Base-by-base conservation (phyloP, 2,797 vertebrate genomes). In the Darevskia mixta region DNA sequence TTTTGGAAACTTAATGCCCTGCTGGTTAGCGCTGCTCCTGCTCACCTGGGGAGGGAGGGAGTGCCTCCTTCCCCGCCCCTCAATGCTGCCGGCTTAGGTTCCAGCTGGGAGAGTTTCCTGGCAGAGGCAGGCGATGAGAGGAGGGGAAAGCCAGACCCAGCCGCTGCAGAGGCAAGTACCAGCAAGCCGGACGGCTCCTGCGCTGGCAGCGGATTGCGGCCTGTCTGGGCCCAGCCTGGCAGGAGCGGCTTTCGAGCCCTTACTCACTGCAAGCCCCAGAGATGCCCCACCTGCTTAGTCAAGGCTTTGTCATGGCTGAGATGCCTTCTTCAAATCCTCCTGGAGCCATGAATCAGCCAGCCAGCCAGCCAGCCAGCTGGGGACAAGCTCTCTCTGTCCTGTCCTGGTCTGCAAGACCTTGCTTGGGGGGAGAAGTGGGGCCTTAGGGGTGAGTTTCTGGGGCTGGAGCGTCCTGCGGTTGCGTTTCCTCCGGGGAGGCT, bases 1-100 rank as follows among this genome's bases (percentile, higher is more conserved):
- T n/a, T 67, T 58, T n/a, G 45, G 89, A 90, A 93, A 93, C 91
- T 86, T 41, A 69, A 91, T 69, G 88, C 91, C 69, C 58, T 86
- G 85, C 73, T 78, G 35, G 78, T 80, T 82, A 77, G 85, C 29
- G 8, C 45, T 27, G 79, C 41, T n/a, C 10, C 86, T 5, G 86
- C 77, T 87, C 84, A 55, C 87, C 85, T 87, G 29, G 84, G 84
- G 32, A 38, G 2, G 0, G 61, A 82, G 81, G 89, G 29, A 29
- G 69, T n/a, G 69, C 67, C 79, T 86, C 45, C 49, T 55, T 55
- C 49, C 49, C 49, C 49, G 49, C 49, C 49, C 49, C 13, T 55
- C 49, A 55, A 55, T 15, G 49, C 49, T 55, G 49, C 49, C 1
- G 87, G 89, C 86, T 89, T 79, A 38, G 49, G 77, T 87, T 92